Evolutionary conservation across 2,888 invertebrate species (phyloP), one percentile per base, ranked within the genome.

Genomic region (Schizotus pectinicornis): DNA sequence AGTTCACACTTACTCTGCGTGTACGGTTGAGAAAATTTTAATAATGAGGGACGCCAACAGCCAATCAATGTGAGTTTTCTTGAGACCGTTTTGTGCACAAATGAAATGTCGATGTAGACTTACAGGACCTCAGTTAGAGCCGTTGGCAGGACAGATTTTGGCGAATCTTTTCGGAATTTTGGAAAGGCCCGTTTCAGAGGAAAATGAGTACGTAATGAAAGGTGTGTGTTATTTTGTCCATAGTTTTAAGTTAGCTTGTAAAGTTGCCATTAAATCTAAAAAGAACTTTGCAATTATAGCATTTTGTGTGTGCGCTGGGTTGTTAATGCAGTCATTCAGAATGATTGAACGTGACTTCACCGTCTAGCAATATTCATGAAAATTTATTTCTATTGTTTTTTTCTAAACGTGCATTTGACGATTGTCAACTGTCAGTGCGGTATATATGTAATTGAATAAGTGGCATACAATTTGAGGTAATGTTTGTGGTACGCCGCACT

Each of bases 201-300:
- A 98, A 81, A 98, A 98, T 78, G 98, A 98, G 79, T 98, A 99
- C 76, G 88, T 94, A 6, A 99, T 99, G 96, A 98, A 96, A 84
- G 90, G 91, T 87, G 32, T 3, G 30, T 42, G 30, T n/a, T 42
- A 7, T n/a, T 74, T 67, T 65, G 14, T 9, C 22, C 13, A 43
- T 22, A 22, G 5, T 22, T 22, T 5, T 22, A 22, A 22, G 22
- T 22, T 22, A 22, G 3, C 3, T 22, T 22, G 46, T 56, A 52
- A 38, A 47, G 14, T 46, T 52, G 34, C 32, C 35, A 22, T 62
- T 57, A 32, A 45, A 7, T 11, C 6, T 14, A 14, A 14, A 1
- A 12, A 46, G 42, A 9, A 12, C 33, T n/a, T 35, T 34, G 22
- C 22, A 22, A 22, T n/a, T n/a, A n/a, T n/a, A n/a, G n/a, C n/a